Conservation (phyloP, 2,113 vertebrate species). For the Gracilinanus agilis region DNA sequence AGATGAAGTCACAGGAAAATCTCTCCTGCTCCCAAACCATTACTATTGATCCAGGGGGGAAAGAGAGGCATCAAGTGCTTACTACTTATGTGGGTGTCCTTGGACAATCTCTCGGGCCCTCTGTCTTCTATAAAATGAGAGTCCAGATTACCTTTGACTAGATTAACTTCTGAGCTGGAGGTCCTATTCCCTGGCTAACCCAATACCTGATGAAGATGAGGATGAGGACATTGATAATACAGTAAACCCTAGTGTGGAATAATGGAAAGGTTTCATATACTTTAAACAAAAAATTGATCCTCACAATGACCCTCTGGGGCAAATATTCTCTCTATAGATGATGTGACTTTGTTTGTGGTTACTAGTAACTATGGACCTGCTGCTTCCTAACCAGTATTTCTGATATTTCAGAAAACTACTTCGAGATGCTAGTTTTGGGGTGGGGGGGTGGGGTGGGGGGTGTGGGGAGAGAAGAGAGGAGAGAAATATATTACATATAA, state of each 20-base stretch:
- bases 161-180: neutral
- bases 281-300: neutral
- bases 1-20: neutral
- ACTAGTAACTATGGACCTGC: neutral
- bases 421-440: no score
- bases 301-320: neutral
- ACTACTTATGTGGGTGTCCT: neutral
- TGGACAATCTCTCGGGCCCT: no score
- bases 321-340: neutral
- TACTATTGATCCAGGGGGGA: no score
- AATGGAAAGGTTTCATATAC: no score
- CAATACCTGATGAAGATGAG: neutral
- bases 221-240: no score
- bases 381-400: neutral
- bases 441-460: no score
- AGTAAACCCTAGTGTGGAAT: neutral
- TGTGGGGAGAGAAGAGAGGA: no score
- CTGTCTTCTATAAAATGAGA: neutral
- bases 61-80: no score
- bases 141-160: neutral
- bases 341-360: neutral
- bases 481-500: no score
- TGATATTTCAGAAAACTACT: neutral
- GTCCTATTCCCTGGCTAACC: neutral
- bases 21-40: no score